Percentiles rank a stretch among this genome's conserved stretches.
Conservation (phyloP, 2,113 vertebrate genomes). For the Nansenia antarctica region DNA sequence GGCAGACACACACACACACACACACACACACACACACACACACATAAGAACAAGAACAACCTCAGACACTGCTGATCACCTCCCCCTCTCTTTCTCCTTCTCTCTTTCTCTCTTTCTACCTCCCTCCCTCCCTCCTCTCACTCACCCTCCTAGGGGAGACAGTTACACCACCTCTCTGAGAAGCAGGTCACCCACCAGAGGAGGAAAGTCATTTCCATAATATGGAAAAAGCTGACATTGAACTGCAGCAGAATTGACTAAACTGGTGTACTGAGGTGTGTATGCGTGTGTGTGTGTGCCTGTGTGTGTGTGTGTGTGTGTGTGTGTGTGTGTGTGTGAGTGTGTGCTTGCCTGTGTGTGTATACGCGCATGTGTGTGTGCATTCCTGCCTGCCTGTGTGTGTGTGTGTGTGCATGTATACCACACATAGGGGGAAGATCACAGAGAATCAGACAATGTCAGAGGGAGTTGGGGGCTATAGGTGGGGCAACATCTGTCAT, state of each 20-base stretch:
- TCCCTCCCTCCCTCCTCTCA: conserved; percentile 2
- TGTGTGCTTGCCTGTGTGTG: neutral
- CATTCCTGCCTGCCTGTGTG: no score
- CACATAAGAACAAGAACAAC: no score
- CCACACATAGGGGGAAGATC: no score
- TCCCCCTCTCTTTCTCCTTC: conserved; percentile 4
- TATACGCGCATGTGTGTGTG: no score
- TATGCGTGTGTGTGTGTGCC: neutral
- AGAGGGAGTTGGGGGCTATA: no score
- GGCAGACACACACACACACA: no score
- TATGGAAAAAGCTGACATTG: conserved; percentile 7
- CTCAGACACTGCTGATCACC: neutral
- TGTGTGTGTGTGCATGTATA: neutral
- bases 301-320: neutral
- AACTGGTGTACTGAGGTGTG: neutral
- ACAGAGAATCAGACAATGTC: no score
- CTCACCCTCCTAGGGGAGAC: conserved; percentile 12
- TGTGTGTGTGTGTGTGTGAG: neutral
- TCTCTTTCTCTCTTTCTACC: neutral
- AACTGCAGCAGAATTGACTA: conserved; percentile 31
- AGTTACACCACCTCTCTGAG: conserved; percentile 36
- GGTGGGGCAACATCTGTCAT: neutral
- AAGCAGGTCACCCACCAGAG: conserved; percentile 34
- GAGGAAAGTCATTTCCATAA: conserved; percentile 40
- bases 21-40: no score